Evolutionary conservation across 2,888 invertebrate species (phyloP).

Genomic region (Lycocerus yunnanus): DNA sequence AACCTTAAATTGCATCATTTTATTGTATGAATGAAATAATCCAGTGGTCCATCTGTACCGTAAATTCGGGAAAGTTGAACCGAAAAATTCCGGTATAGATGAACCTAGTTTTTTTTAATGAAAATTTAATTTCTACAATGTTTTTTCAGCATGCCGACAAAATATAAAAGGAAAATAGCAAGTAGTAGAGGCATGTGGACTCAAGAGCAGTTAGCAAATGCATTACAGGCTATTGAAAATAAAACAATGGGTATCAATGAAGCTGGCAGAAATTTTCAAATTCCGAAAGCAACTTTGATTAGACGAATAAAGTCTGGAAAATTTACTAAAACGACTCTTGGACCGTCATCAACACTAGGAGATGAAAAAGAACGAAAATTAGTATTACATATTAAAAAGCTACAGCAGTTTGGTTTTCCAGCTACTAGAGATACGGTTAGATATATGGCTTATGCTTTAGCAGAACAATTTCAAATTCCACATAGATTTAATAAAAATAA

Average conservation of each 20-base stretch:
- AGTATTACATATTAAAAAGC: not conserved
- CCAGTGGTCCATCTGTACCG: too few relatives aligned
- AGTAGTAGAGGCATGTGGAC: too few relatives aligned
- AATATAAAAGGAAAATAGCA: too few relatives aligned
- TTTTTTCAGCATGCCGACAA: too few relatives aligned
- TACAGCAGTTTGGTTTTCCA: not conserved
- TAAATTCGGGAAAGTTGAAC: too few relatives aligned
- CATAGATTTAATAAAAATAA: not conserved
- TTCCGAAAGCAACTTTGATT: conserved; percentile 8
- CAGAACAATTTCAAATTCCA: not conserved
- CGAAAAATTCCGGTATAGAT: too few relatives aligned
- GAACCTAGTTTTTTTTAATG: too few relatives aligned
- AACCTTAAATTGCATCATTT: too few relatives aligned
- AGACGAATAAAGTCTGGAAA: conserved; percentile 1
- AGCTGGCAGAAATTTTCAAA: conserved; percentile 12
- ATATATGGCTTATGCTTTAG: not conserved
- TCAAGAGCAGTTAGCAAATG: too few relatives aligned
- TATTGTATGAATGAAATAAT: too few relatives aligned
- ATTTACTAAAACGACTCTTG: not conserved
- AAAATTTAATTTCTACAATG: too few relatives aligned
- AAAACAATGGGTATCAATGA: conserved; percentile 12
- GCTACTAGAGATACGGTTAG: not conserved
- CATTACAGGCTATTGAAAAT: too few relatives aligned
- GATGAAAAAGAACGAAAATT: not conserved
- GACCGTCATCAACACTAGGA: not conserved